A percentile compares a stretch with the other conserved stretches of the same genome.
Conservation (phyloP, 2,888 invertebrate genomes). For the Heliconius aoede region DNA sequence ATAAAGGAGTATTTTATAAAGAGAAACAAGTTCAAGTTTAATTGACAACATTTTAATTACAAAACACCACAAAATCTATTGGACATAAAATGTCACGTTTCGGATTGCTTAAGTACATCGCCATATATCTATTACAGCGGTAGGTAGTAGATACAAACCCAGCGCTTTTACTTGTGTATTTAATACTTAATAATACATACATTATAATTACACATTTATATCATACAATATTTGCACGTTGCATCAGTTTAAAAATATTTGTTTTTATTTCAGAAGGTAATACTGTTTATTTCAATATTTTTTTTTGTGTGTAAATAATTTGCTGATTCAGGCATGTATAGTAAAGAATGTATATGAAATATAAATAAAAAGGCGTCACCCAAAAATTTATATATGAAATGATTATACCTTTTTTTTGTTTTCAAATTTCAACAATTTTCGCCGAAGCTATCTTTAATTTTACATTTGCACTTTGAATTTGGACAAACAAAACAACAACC, state of each 20-base stretch:
- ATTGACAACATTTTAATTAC: slow-evolving; percentile 84
- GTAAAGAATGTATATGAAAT: slow-evolving; percentile 6
- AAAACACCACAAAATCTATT: slow-evolving; percentile 83
- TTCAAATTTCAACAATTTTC: slow-evolving; percentile 6
- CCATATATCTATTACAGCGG: slow-evolving; percentile 71
- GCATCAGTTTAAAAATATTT: slow-evolving; percentile 42
- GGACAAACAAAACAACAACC: slow-evolving; percentile 23
- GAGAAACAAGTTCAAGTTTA: slow-evolving; percentile 60
- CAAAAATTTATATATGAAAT: neutral
- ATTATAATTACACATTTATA: slow-evolving; percentile 69
- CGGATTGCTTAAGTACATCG: slow-evolving; percentile 80
- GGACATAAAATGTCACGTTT: slow-evolving; percentile 75
- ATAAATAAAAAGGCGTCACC: slow-evolving; percentile 19
- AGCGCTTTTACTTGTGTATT: slow-evolving; percentile 69
- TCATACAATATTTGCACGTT: slow-evolving; percentile 67
- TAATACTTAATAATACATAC: slow-evolving; percentile 80
- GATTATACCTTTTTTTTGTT: neutral
- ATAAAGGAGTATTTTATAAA: slow-evolving; percentile 8
- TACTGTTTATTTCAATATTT: slow-evolving; percentile 35
- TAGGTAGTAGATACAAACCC: slow-evolving; percentile 66
- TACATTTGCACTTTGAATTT: neutral
- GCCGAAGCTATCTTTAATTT: neutral
- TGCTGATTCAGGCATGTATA: slow-evolving; percentile 18
- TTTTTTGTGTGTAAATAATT: slow-evolving; percentile 9
- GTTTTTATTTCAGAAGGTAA: slow-evolving; percentile 33